Base-by-base conservation (phyloP, 2,888 invertebrate species). In the Phorcus lineatus region DNA sequence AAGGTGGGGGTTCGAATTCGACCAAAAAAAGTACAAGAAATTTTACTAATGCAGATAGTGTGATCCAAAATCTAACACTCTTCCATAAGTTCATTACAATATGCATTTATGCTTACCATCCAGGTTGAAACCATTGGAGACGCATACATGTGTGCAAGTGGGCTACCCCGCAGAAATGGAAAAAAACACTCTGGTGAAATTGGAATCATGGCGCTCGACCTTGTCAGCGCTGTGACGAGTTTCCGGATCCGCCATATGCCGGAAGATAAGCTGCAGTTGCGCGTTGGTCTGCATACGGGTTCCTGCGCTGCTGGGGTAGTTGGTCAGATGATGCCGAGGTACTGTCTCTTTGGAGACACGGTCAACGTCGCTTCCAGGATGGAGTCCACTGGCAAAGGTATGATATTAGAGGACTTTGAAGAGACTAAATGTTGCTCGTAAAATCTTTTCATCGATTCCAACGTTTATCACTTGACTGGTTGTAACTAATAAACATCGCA, bases 61-160 rank as follows among this genome's bases (percentile, higher is more conserved):
- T n/a, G n/a, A n/a, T n/a, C n/a, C n/a, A n/a, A n/a, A n/a, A n/a
- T n/a, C n/a, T 36, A 4, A 36, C 2, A 36, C 36, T 7, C 36
- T 2, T 36, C 2, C 36, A 36, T 36, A 2, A 36, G n/a, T 36
- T 7, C 36, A 36, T 36, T 36, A 7, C 36, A 36, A 36, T 36
- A n/a, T n/a, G n/a, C n/a, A n/a, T n/a, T n/a, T n/a, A n/a, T n/a
- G n/a, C n/a, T 76, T 31, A 3, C 36, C 66, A 2, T 47, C 52
- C 78, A 92, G 92, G 91, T 92, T 6, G 92, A 92, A 80, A 92
- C 91, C 0, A 92, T 92, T 55, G 91, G 92, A 0, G 92, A 91
- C 74, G 91, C 92, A 4, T 92, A 92, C 83, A 91, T 92, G 91
- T 89, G 90, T 36, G 91, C 90, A 11, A 91, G 91, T 77, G 92